A percentile compares a stretch with the other conserved stretches of the same genome.
These are phyloP conservation scores for Myathropa florea DNA, from an alignment of 2,888 invertebrate genomes.

Conservation along the genomic window DNA sequence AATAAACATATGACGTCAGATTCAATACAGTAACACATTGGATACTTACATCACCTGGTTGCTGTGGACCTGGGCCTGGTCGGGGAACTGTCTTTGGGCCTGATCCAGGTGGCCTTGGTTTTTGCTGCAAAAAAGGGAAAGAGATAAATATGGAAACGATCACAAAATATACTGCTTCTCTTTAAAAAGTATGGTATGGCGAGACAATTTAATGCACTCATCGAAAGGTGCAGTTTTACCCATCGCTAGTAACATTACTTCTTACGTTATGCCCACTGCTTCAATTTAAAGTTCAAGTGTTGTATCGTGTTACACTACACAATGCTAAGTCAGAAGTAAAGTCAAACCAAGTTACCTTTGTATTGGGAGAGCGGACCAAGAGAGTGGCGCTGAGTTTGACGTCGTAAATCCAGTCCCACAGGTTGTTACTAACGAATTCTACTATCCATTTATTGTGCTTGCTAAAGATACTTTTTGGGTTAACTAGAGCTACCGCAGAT, in stretches of 20 bases:
- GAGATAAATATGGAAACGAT: not conserved
- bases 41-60: slow-evolving; percentile 36
- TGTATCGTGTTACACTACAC: slow-evolving; percentile 16
- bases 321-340: not conserved
- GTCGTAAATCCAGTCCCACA: slow-evolving; percentile 38
- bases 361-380: not conserved
- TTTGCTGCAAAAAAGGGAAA: slow-evolving; percentile 1
- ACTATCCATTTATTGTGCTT: slow-evolving; percentile 1
- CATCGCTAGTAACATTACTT: not conserved
- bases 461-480: not conserved
- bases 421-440: slow-evolving; percentile 17
- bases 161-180: not conserved
- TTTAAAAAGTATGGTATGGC: not conserved
- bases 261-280: slow-evolving; percentile 27
- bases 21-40: not conserved
- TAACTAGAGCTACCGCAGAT: not conserved
- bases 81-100: slow-evolving; percentile 11
- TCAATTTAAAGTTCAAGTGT: slow-evolving; percentile 70
- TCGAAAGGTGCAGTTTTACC: not conserved
- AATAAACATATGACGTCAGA: not conserved
- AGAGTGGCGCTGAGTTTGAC: slow-evolving; percentile 5
- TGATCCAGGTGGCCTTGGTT: not conserved
- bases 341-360: not conserved
- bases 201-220: not conserved
- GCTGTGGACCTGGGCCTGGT: slow-evolving; percentile 24